Percentiles rank a stretch among this genome's conserved stretches.
phyloP scores from a whole-genome alignment of 1,140 invertebrate species.

The Microplitis demolitor region DNA sequence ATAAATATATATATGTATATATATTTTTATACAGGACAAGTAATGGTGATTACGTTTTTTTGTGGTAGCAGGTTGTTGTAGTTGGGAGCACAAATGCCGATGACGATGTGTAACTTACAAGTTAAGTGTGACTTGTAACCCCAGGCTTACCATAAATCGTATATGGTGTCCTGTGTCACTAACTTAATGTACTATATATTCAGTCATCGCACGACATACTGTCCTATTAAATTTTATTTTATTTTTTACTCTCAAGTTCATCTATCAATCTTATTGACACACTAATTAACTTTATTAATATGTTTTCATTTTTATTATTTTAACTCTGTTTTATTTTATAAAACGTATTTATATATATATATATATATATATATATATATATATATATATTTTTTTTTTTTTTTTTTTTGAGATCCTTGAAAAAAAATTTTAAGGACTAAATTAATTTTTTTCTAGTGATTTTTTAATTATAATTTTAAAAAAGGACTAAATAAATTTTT shows the following conservation, averaged over 20 bases:
- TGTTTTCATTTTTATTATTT: not conserved
- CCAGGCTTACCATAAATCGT: slow-evolving; percentile 29
- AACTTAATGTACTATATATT: no score
- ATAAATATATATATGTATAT: not conserved
- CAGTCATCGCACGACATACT: slow-evolving; percentile 29
- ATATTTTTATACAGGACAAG: no score
- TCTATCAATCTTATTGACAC: not conserved
- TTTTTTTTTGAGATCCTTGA: no score
- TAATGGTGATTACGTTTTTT: no score
- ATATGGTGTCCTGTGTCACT: slow-evolving; percentile 22
- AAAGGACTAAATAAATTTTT: no score
- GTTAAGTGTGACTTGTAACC: slow-evolving; percentile 13
- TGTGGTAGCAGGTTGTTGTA: slow-evolving; percentile 1
- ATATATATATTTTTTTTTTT: no score
- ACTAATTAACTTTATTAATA: not conserved
- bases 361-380: no score
- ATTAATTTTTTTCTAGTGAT: no score
- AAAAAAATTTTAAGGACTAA: no score
- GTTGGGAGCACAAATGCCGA: not conserved
- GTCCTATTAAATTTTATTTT: slow-evolving; percentile 28
- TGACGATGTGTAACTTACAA: not conserved
- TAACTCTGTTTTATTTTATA: no score
- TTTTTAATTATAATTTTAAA: no score
- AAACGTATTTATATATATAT: no score
- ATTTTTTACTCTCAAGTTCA: slow-evolving; percentile 15